Evolutionary conservation across 2,888 invertebrate species (phyloP), one percentile per base, ranked within the genome.

Genomic region (Tetragonula carbonaria): DNA sequence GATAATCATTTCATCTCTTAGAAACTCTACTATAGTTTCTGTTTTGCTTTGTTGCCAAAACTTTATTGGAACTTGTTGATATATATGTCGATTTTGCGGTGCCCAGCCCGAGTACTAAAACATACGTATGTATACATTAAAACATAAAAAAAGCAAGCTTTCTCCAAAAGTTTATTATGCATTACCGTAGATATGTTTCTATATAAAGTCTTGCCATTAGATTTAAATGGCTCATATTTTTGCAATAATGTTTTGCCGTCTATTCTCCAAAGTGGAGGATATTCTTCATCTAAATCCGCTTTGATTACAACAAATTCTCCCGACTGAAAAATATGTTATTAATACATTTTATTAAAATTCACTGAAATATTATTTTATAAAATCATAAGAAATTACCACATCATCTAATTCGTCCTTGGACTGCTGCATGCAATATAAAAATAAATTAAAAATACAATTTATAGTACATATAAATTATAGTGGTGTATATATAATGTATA

Each of bases 221-320:
- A 97, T 90, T 97, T 97, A 92, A 97, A 97, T 6, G 97, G 97
- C 93, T 97, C 97, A 92, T 97, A 98, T 94, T 97, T 98, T 95
- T 98, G 97, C 85, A 98, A 94, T 87, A 98, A 95, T 33, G 97
- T 97, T 95, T 97, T 97, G 0, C 97, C 97, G 94, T 98, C 98
- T 65, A 98, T 97, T 94, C 98, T 96, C 98, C 98, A 99, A 91
- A 99, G 97, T 11, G 97, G 96, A 13, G 98, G 98, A 96, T 97
- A 97, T 94, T 98, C 97, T 93, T 97, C 96, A 82, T 96, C 96
- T 88, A 98, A 94, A 95, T 98, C 98, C 74, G 96, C 96, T 95
- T 97, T 97, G 92, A 98, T 96, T 62, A 98, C 97, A 86, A 98
- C 97, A 95, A 98, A 99, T 93, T 98, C 98, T 66, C 98, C 98